phyloP scores from a whole-genome alignment of 2,113 vertebrate genomes.

The Entomyzon cyanotis region DNA sequence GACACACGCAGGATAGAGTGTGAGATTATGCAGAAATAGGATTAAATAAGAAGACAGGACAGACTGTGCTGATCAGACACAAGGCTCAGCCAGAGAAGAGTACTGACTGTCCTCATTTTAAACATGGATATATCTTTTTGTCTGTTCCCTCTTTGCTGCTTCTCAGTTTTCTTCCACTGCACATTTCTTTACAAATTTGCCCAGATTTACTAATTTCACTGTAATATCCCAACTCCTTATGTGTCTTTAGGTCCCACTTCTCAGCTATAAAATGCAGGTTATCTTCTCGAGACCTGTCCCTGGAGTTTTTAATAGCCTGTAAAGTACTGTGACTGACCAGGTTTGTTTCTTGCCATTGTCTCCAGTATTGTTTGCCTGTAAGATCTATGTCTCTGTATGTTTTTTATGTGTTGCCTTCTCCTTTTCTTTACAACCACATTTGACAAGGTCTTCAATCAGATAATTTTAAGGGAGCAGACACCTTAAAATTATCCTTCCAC shows the following conservation, averaged over 20 bases:
- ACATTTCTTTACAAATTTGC: neutral
- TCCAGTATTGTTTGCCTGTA: neutral
- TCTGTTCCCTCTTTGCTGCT: neutral
- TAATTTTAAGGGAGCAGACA: neutral
- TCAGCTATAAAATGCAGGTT: neutral
- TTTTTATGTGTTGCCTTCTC: neutral
- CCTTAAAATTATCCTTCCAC: too few relatives aligned
- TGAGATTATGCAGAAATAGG: neutral
- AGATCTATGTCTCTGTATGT: neutral
- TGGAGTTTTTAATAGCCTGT: neutral
- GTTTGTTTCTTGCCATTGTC: neutral
- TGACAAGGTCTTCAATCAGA: neutral
- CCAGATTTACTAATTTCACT: neutral
- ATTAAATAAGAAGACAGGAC: neutral
- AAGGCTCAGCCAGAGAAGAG: neutral
- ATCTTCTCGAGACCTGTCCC: neutral
- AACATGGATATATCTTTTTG: rapidly evolving
- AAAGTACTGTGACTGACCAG: neutral
- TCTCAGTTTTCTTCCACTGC: neutral
- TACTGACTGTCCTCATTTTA: neutral
- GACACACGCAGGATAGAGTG: neutral
- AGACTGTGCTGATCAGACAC: neutral
- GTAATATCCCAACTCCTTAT: neutral
- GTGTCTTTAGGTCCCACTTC: neutral
- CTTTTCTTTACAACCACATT: neutral